phyloP scores from a whole-genome alignment of 1,140 invertebrate species.

The Dendrolimus punctatus region DNA sequence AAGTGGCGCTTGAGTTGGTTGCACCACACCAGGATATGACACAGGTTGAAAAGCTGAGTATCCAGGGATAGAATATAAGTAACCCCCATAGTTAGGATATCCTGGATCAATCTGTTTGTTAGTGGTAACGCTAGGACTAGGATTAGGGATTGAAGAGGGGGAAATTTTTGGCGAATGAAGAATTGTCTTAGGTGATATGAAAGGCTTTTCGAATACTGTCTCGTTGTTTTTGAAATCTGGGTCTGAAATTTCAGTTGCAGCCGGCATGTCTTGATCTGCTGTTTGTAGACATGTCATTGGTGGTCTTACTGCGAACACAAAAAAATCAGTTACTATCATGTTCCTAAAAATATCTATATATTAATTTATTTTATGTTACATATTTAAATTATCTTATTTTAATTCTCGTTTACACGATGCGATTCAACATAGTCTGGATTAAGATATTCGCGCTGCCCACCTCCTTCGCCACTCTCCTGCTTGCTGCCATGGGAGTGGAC shows the following conservation, averaged over 20 bases:
- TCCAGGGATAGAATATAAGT: conserved; percentile 55
- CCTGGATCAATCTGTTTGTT: conserved; percentile 41
- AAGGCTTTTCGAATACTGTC: conserved; percentile 38
- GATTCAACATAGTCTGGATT: too few relatives aligned
- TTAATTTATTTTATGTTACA: too few relatives aligned
- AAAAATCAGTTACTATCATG: too few relatives aligned
- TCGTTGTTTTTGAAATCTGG: conserved; percentile 33
- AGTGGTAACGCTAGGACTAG: conserved; percentile 55
- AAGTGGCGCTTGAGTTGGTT: conserved; percentile 20
- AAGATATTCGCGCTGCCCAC: too few relatives aligned
- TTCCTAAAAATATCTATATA: too few relatives aligned
- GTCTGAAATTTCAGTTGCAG: conserved; percentile 34
- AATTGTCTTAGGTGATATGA: conserved; percentile 39
- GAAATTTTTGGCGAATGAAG: conserved; percentile 58
- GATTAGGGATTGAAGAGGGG: conserved; percentile 62
- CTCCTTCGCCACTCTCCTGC: too few relatives aligned
- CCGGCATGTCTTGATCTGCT: conserved; percentile 4
- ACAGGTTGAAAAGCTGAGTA: conserved; percentile 64
- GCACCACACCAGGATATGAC: conserved; percentile 36
- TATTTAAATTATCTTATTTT: too few relatives aligned
- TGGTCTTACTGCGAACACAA: too few relatives aligned
- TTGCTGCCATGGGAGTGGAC: too few relatives aligned
- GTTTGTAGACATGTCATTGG: too few relatives aligned
- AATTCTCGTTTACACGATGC: too few relatives aligned
- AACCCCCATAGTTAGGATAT: conserved; percentile 53